These are phyloP conservation scores for Drosophila falleni DNA, from an alignment of 2,888 invertebrate species.

Conservation along the genomic window DNA sequence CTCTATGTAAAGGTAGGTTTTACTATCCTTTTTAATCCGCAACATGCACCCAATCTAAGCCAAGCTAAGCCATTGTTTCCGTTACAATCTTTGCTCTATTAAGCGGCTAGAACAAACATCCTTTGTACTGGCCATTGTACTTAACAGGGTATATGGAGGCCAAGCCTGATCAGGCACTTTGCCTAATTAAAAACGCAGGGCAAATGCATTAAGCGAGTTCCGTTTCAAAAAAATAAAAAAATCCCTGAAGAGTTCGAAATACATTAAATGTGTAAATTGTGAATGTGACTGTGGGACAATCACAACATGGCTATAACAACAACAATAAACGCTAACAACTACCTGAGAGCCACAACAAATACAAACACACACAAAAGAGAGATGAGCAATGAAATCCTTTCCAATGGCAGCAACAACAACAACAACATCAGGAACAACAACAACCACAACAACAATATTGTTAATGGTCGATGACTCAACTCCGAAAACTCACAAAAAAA, in stretches of 20 bases:
- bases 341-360: constrained; percentile 45
- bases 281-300: constrained; percentile 51
- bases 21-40: too few species aligned
- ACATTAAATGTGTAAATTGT: constrained; percentile 32
- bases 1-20: too few species aligned
- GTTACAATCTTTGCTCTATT: not conserved
- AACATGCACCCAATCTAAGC: not conserved
- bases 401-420: constrained; percentile 59
- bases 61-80: not conserved
- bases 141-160: constrained; percentile 4
- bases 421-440: constrained; percentile 45
- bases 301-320: constrained; percentile 56
- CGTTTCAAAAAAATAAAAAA: constrained; percentile 4
- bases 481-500: constrained; percentile 18
- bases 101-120: constrained; percentile 4
- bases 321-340: constrained; percentile 47
- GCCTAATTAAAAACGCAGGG: constrained; percentile 66
- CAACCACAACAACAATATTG: constrained; percentile 54
- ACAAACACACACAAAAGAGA: constrained; percentile 18
- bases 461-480: constrained; percentile 78
- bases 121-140: not conserved
- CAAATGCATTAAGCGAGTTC: constrained; percentile 58
- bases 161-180: constrained; percentile 44
- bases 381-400: constrained; percentile 79
- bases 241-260: constrained; percentile 20